Percentiles rank a stretch among this genome's conserved stretches.
These are phyloP conservation scores for Periparus ater DNA, from an alignment of 2,797 vertebrate species.

Conservation along the genomic window DNA sequence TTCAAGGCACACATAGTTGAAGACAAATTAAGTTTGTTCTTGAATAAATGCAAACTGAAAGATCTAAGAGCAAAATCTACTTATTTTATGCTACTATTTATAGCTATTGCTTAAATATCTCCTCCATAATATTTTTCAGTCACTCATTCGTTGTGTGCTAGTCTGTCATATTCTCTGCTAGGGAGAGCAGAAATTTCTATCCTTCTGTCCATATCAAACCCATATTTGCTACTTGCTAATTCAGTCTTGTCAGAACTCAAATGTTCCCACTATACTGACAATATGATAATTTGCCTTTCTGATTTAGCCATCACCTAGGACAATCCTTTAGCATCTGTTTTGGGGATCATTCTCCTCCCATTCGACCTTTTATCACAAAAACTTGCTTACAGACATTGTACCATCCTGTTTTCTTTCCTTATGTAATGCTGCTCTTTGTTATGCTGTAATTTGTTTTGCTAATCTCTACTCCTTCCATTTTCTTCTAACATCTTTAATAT, in stretches of 20 bases:
- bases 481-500: background rate
- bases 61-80: background rate
- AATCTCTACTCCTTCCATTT: background rate
- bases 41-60: background rate
- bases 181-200: background rate
- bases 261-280: background rate
- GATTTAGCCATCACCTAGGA: background rate
- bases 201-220: background rate
- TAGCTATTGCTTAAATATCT: background rate
- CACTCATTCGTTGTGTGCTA: background rate
- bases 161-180: background rate
- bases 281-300: background rate
- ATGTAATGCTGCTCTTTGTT: background rate
- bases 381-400: background rate
- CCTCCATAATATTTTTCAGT: background rate
- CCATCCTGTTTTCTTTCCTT: background rate
- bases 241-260: background rate
- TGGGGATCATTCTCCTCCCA: background rate
- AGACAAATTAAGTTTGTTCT: background rate
- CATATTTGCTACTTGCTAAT: background rate
- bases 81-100: background rate
- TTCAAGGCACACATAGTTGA: background rate
- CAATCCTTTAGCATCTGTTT: background rate
- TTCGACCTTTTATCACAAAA: background rate
- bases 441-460: background rate